These are phyloP conservation scores for Odontamblyopus lacepedii DNA, from an alignment of 2,797 vertebrate genomes.

Conservation along the genomic window DNA sequence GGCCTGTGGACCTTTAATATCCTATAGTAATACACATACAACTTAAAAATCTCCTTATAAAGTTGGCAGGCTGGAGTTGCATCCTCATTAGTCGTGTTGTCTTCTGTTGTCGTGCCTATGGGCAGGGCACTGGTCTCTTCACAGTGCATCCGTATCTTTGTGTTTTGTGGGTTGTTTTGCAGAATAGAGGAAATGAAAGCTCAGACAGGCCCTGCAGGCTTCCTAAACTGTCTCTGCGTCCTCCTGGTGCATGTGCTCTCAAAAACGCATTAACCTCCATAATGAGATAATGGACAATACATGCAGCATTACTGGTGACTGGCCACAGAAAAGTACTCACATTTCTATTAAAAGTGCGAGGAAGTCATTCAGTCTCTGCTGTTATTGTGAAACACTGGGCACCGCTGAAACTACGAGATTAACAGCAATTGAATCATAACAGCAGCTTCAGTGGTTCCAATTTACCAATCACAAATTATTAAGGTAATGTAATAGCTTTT, in stretches of 20 bases:
- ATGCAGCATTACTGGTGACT: neutral
- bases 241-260: conserved; percentile 34
- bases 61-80: conserved; percentile 11
- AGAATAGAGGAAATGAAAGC: conserved; percentile 78
- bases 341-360: conserved; percentile 15
- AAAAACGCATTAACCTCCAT: conserved; percentile 32
- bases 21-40: no score
- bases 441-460: neutral
- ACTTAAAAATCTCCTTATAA: conserved; percentile 5
- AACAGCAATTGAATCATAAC: neutral
- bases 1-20: no score
- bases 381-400: conserved; percentile 53
- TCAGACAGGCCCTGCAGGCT: conserved; percentile 68
- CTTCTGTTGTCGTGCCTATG: conserved; percentile 36
- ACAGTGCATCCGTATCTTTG: conserved; percentile 32
- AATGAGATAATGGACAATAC: conserved; percentile 25
- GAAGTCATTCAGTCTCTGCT: conserved; percentile 59
- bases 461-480: neutral
- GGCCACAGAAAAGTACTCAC: neutral
- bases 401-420: conserved; percentile 10
- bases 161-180: conserved; percentile 59
- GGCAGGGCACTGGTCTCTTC: conserved; percentile 51
- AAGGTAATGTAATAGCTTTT: neutral
- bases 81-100: conserved; percentile 33
- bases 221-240: conserved; percentile 61